phyloP scores from a whole-genome alignment of 53 echinoderm and acorn worm species.

The Luidia sarsii region DNA sequence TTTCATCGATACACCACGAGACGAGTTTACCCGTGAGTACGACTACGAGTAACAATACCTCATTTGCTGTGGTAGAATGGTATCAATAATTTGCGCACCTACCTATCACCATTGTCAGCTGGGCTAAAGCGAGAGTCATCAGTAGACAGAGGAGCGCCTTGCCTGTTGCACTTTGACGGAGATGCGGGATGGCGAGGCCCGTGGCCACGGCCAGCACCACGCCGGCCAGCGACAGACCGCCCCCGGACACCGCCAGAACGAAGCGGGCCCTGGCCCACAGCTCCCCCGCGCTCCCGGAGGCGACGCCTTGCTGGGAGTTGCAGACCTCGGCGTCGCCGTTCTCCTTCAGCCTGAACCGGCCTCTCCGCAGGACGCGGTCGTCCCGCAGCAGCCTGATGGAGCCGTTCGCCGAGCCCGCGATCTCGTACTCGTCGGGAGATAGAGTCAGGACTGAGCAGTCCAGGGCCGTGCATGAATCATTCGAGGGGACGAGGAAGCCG shows the following conservation, averaged over 20 bases:
- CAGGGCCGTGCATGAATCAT: constrained; percentile 3
- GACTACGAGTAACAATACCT: too few relatives aligned
- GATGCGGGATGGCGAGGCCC: constrained; percentile 41
- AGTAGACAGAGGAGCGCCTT: constrained; percentile 59
- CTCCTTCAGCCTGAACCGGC: background rate
- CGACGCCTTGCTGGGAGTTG: background rate
- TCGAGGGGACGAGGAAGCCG: background rate
- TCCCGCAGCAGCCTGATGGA: background rate
- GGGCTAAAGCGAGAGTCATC: constrained; percentile 52
- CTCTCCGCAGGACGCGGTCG: background rate
- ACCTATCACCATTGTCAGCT: constrained; percentile 39
- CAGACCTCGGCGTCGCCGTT: constrained; percentile 18
- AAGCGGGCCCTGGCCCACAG: background rate
- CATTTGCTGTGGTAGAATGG: too few relatives aligned
- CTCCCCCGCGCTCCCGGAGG: background rate
- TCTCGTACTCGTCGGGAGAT: constrained; percentile 11
- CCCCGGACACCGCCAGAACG: constrained; percentile 46
- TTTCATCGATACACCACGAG: too few relatives aligned
- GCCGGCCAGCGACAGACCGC: constrained; percentile 49
- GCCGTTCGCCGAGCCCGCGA: constrained; percentile 28
- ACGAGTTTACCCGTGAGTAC: too few relatives aligned
- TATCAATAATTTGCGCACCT: too few relatives aligned
- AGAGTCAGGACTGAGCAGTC: constrained; percentile 25
- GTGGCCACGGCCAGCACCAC: constrained; percentile 51
- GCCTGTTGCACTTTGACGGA: constrained; percentile 59